Evolutionary conservation across 35 echinoderm and acorn worm species (phyloP).

Genomic region (Holothuria glaberrima): DNA sequence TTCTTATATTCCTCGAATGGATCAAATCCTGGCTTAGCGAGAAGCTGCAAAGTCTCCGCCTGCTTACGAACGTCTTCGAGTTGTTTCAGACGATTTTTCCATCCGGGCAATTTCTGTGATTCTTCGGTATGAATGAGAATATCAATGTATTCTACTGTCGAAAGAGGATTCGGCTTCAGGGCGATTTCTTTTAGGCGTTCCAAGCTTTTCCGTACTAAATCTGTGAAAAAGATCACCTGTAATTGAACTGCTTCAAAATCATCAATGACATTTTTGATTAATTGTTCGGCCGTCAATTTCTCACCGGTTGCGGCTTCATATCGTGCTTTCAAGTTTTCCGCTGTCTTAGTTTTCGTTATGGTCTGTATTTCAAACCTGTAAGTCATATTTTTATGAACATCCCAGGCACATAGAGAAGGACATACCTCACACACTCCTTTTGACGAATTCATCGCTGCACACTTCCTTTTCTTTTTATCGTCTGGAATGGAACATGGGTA

Average conservation of each 20-base stretch:
- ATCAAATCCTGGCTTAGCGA: constrained; percentile 38
- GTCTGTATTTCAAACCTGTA: constrained; percentile 43
- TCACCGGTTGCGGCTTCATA: constrained; percentile 47
- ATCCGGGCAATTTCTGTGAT: neutral
- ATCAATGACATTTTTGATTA: constrained; percentile 20
- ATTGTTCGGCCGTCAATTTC: constrained; percentile 49
- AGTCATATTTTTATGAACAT: constrained; percentile 48
- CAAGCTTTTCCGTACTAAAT: constrained; percentile 8
- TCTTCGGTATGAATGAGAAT: constrained; percentile 1
- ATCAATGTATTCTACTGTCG: constrained; percentile 44
- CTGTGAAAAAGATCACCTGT: neutral
- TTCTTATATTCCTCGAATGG: constrained; percentile 52
- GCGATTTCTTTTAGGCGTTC: constrained; percentile 43
- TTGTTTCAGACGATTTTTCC: constrained; percentile 26
- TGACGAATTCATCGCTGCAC: constrained; percentile 15
- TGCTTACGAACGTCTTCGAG: constrained; percentile 17
- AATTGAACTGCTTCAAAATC: constrained; percentile 20
- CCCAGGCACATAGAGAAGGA: constrained; percentile 17
- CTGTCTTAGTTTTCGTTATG: neutral
- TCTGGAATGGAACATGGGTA: constrained; percentile 20
- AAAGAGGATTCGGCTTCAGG: constrained; percentile 17
- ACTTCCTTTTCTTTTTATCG: neutral
- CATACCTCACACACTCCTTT: constrained; percentile 13
- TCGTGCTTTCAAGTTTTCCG: neutral
- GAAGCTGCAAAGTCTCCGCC: constrained; percentile 49